phyloP scores from a whole-genome alignment of 2,113 vertebrate species.

The Rynchops niger region DNA sequence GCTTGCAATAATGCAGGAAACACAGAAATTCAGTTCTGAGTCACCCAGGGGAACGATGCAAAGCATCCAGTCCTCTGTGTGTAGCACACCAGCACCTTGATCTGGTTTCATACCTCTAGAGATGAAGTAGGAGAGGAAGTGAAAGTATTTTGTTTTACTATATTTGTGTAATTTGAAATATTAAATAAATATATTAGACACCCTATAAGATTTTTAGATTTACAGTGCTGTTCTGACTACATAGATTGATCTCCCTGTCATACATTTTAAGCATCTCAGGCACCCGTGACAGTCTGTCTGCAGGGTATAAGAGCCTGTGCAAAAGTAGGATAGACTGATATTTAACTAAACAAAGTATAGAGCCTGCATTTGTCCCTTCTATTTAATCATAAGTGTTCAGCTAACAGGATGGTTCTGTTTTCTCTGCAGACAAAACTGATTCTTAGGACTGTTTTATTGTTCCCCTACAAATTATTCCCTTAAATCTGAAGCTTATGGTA shows the following conservation, averaged over 20 bases:
- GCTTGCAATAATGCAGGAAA: neutral
- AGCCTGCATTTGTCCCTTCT: neutral
- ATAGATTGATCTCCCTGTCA: neutral
- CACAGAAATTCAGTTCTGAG: neutral
- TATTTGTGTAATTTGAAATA: neutral
- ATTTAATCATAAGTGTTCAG: neutral
- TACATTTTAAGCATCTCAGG: neutral
- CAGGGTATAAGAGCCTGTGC: neutral
- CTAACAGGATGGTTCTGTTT: neutral
- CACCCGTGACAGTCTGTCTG: neutral
- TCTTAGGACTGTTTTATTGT: neutral
- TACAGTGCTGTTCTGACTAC: neutral
- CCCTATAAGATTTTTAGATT: neutral
- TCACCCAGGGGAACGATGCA: neutral
- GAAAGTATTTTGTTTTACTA: neutral
- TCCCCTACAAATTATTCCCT: neutral
- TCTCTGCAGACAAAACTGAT: neutral
- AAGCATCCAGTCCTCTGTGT: neutral
- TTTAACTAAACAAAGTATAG: neutral
- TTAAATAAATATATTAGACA: neutral
- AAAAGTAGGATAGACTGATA: neutral
- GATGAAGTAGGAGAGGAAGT: neutral
- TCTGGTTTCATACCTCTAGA: neutral
- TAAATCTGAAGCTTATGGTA: neutral
- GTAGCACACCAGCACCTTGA: neutral